A percentile compares a stretch with the other conserved stretches of the same genome.
Evolutionary conservation across 1,140 invertebrate genomes (phyloP).

Genomic region (Achroia grisella): DNA sequence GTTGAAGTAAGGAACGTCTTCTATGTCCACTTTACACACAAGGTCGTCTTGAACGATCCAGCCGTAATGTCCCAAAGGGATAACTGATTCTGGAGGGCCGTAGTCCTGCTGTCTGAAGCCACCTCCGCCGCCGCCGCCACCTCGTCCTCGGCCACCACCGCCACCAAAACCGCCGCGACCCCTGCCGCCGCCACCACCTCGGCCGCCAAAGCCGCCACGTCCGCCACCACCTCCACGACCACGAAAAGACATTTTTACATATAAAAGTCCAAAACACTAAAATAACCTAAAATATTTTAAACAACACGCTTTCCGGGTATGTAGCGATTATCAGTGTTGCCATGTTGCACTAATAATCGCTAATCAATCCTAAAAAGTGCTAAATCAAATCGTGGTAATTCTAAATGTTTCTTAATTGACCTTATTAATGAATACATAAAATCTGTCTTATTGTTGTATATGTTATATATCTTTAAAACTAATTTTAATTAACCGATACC

Average conservation of each 20-base stretch:
- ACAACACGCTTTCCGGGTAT: no score
- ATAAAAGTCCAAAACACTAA: no score
- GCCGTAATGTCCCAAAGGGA: conserved; percentile 85
- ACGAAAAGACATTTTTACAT: conserved; percentile 68
- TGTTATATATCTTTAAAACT: no score
- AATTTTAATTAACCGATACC: no score
- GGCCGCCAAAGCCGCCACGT: conserved; percentile 56
- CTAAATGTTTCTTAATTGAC: no score
- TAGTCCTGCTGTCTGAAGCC: conserved; percentile 76
- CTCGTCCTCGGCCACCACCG: conserved; percentile 50
- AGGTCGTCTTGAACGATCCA: conserved; percentile 96
- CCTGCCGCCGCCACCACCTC: conserved; percentile 50
- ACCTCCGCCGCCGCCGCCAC: conserved; percentile 70
- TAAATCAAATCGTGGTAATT: no score
- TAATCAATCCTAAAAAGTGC: no score
- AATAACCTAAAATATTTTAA: no score
- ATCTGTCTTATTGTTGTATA: no score
- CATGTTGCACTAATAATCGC: no score
- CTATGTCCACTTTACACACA: conserved; percentile 92
- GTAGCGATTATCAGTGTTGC: no score
- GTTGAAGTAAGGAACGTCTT: conserved; percentile 98
- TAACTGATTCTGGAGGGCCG: conserved; percentile 90
- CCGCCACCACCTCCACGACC: conserved; percentile 66
- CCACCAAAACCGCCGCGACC: conserved; percentile 47
- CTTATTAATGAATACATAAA: no score